Evolutionary conservation across 2,888 invertebrate genomes (phyloP).

Genomic region (Morpho achilles): DNA sequence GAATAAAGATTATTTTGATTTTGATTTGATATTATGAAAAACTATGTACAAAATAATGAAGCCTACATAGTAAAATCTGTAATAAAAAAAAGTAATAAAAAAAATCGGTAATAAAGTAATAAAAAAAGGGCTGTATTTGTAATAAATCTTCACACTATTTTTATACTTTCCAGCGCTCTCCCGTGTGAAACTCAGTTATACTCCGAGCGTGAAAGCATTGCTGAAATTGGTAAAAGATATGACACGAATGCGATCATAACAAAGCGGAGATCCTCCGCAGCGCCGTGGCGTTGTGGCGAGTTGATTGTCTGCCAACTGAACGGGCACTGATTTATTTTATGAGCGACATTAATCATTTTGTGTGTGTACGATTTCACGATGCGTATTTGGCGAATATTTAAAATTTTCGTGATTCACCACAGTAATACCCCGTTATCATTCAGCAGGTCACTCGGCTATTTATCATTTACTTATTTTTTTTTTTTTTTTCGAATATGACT

Average conservation of each 20-base stretch:
- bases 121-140: too few species aligned
- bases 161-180: neutral
- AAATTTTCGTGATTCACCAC: neutral
- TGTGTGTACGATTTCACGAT: slow-evolving; percentile 9
- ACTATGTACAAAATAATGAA: too few species aligned
- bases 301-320: slow-evolving; percentile 21
- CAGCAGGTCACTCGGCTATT: too few species aligned
- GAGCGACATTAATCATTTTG: slow-evolving; percentile 16
- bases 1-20: too few species aligned
- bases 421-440: too few species aligned
- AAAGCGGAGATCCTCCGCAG: neutral
- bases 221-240: slow-evolving; percentile 6
- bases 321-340: slow-evolving; percentile 20
- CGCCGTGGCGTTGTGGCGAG: slow-evolving; percentile 5
- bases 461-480: too few species aligned
- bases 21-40: too few species aligned
- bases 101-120: too few species aligned
- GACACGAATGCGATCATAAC: neutral
- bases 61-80: too few species aligned
- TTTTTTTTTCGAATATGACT: too few species aligned
- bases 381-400: slow-evolving; percentile 15
- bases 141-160: too few species aligned
- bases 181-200: neutral
- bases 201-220: slow-evolving; percentile 1
- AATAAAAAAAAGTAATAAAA: too few species aligned